Base-by-base conservation (phyloP, 2,888 invertebrate genomes). In the Hyposoter didymator region DNA sequence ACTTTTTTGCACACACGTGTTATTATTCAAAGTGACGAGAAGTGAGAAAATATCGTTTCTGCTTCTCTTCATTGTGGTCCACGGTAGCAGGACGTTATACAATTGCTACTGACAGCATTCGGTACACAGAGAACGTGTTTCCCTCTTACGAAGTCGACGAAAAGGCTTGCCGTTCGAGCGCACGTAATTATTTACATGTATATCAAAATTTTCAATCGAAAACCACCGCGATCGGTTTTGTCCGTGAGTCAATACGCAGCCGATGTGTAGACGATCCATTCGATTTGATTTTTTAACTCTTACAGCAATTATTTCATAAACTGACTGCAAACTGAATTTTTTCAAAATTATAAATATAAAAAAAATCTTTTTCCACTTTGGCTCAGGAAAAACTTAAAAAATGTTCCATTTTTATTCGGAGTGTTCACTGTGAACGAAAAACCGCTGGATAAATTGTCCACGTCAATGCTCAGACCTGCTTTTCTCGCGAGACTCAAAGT, bases 31-130 rank as follows among this genome's bases (percentile, higher is more conserved):
- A 62, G 75, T 39, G 78, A 75, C 64, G 43, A 75, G 67, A 76
- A 67, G 72, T 69, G 76, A 43, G 55, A 80, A 84, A 76, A 84
- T 79, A 75, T 76, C 72, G 80, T 80, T 80, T 76, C 19, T 78
- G 67, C 55, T 66, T 78, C 67, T 43, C 43, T 67, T 39, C 70
- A 74, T 64, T 78, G 76, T 55, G 70, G 39, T 66, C 52, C 66
- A 67, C 28, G 5, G 39, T 78, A 49, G 64, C 75, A 55, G 70
- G 28, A 66, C 55, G 76, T 84, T 80, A 84, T 84, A 84, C 80
- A 84, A 84, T 84, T 84, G 84, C 66, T 47, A 45, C 45, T 52
- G 76, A 80, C 59, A 69, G 81, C 49, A 52, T 52, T 70, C 52
- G 72, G 52, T 75, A 49, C 39, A 70, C 43, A 43, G 70, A 55